Base-by-base conservation (phyloP, 2,797 vertebrate species). In the Trachurus trachurus region DNA sequence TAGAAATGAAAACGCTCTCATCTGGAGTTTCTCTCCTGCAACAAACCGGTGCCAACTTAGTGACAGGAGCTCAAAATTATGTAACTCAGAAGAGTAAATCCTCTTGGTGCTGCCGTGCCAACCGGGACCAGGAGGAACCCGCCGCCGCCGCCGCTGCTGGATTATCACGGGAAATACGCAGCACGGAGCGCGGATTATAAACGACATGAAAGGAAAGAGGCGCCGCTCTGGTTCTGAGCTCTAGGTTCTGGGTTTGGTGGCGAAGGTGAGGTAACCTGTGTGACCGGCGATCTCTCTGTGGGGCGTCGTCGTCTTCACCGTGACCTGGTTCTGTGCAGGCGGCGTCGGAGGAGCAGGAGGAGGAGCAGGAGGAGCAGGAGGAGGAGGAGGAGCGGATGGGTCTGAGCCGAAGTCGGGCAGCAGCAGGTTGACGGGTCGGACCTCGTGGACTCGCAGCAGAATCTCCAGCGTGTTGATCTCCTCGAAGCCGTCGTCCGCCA, bases 241-340 rank as follows among this genome's bases (percentile, higher is more conserved):
- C 22, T 96, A 98, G 77, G 93, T 94, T 9, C 97, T 94, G 31
- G 94, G 96, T 93, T 98, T 99, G 81, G 97, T 98, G 69, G 98
- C 98, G 12, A 99, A 99, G 70, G 97, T 99, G 78, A 99, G 95
- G 93, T 99, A 99, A 2, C 98, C 98, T 0, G 98, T 99, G 95
- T 99, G 98, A 40, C 97, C 98, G 0, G 97, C 96, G 13, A 97
- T 95, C 74, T 99, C 97, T 83, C 96, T 93, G 74, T 96, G 96
- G 0, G 95, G 93, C 0, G 95, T 96, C 1, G 97, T 96, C 9
- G 97, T 98, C 91, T 95, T 97, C 83, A 97, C 19, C 0, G 94
- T 67, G 13, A 92, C 75, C 2, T 89, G 92, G 78, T 82, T 73
- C 0, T 87, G 1, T 22, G 80, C 17, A 0, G 19, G 49, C n/a